Conservation (phyloP, 1,140 invertebrate species). For the Cheumatopsyche charites region DNA sequence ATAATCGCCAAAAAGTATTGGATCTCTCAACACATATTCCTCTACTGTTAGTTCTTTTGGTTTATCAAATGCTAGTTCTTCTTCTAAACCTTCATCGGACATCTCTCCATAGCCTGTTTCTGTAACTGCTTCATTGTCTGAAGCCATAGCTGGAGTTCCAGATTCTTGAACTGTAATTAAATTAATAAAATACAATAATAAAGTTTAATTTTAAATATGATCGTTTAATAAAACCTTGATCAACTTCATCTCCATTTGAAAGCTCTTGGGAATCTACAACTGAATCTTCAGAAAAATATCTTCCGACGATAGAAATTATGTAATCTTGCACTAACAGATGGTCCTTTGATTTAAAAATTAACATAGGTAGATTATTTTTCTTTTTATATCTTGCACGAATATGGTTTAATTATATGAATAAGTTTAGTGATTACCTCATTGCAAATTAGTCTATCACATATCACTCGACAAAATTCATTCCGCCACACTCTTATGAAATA, state of each 20-base stretch:
- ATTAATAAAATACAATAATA: neutral
- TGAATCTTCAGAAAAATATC: conserved; percentile 59
- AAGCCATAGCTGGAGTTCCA: conserved; percentile 39
- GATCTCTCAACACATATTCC: conserved; percentile 77
- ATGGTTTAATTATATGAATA: neutral
- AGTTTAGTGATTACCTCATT: conserved; percentile 58
- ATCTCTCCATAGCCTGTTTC: conserved; percentile 49
- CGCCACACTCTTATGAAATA: conserved; percentile 85
- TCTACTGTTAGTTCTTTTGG: conserved; percentile 62
- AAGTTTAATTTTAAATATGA: neutral
- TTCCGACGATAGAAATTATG: conserved; percentile 60
- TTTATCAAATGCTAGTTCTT: conserved; percentile 54
- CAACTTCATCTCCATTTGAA: conserved; percentile 46
- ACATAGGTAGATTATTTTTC: neutral
- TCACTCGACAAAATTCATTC: conserved; percentile 85
- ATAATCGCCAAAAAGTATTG: conserved; percentile 86
- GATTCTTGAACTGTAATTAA: neutral
- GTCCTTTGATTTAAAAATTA: conserved; percentile 56
- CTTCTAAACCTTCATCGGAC: conserved; percentile 55
- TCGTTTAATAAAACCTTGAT: conserved; percentile 40
- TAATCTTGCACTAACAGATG: conserved; percentile 58
- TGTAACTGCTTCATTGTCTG: conserved; percentile 28
- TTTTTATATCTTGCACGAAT: neutral
- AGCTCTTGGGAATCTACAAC: conserved; percentile 30
- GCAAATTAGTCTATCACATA: conserved; percentile 84